Percentiles rank a stretch among this genome's conserved stretches.
These are phyloP conservation scores for Corydoras sp. DNA, from an alignment of 2,113 vertebrate genomes.

Conservation along the genomic window DNA sequence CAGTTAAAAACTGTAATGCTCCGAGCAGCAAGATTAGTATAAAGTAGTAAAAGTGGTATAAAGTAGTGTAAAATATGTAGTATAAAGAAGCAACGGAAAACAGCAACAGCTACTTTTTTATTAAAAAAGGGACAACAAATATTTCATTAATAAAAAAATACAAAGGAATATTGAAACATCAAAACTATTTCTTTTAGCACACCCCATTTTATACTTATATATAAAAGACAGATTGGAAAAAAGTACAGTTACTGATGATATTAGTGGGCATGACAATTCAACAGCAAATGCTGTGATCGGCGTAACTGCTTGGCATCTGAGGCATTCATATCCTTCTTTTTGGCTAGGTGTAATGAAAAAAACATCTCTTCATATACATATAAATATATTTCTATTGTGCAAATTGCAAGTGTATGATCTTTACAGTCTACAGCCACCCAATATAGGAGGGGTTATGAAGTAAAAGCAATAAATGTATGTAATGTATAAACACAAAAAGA, in stretches of 20 bases:
- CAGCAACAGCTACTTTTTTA: conserved; percentile 3
- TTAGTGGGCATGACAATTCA: conserved; percentile 4
- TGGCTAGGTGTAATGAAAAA: conserved; percentile 31
- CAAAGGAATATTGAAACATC: conserved; percentile 24
- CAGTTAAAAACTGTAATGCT: conserved; percentile 12
- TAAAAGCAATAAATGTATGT: conserved; percentile 27
- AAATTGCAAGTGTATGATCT: conserved; percentile 58
- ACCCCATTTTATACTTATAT: conserved; percentile 21
- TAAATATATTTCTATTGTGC: conserved; percentile 66
- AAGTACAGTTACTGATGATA: conserved; percentile 8
- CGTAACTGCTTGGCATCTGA: not conserved
- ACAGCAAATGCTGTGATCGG: not conserved
- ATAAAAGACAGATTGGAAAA: conserved; percentile 25
- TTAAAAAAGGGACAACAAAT: conserved; percentile 38
- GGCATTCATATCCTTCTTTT: conserved; percentile 22
- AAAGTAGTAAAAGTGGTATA: not conserved
- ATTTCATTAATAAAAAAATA: conserved; percentile 39
- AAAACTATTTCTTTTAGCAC: conserved; percentile 41
- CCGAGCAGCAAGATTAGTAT: not conserved
- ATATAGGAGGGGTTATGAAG: conserved; percentile 37
- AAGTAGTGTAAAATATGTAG: not conserved
- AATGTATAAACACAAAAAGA: not conserved
- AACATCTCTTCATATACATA: conserved; percentile 61
- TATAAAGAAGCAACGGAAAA: not conserved
- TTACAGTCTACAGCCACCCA: conserved; percentile 37